Conservation (phyloP, 2,797 vertebrate species). For the Spinus olivaceus region DNA sequence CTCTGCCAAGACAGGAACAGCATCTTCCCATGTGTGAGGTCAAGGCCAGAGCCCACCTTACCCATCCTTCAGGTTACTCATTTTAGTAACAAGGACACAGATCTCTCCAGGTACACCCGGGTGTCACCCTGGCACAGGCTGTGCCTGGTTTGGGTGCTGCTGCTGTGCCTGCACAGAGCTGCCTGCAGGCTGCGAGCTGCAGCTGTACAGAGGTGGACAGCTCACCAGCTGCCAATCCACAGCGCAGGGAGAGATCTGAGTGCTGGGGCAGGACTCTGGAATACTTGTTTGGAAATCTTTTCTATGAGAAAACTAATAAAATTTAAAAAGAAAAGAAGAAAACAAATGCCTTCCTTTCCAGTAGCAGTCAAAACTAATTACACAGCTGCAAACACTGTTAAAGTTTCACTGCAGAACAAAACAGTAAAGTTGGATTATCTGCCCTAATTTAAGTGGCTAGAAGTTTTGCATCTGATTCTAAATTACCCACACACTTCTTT, state of each 20-base stretch:
- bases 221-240: not conserved
- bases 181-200: not conserved
- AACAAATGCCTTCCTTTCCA: not conserved
- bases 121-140: not conserved
- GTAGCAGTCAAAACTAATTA: not conserved
- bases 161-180: not conserved
- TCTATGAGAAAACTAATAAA: not conserved
- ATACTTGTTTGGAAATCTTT: not conserved
- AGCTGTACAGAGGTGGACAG: not conserved
- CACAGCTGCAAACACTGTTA: not conserved
- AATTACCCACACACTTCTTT: not conserved
- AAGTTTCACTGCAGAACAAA: not conserved
- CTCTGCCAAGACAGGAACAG: not conserved
- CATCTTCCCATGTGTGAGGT: fast-evolving
- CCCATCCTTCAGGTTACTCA: not conserved
- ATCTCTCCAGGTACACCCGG: not conserved
- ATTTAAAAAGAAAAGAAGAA: not conserved
- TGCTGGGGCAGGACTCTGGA: fast-evolving
- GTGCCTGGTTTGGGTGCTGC: not conserved
- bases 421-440: not conserved
- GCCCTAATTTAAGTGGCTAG: not conserved
- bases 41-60: not conserved
- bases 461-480: not conserved
- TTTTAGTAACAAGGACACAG: not conserved
- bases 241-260: fast-evolving